Evolutionary conservation across 2,797 vertebrate genomes (phyloP).

Genomic region (Erethizon dorsatum): DNA sequence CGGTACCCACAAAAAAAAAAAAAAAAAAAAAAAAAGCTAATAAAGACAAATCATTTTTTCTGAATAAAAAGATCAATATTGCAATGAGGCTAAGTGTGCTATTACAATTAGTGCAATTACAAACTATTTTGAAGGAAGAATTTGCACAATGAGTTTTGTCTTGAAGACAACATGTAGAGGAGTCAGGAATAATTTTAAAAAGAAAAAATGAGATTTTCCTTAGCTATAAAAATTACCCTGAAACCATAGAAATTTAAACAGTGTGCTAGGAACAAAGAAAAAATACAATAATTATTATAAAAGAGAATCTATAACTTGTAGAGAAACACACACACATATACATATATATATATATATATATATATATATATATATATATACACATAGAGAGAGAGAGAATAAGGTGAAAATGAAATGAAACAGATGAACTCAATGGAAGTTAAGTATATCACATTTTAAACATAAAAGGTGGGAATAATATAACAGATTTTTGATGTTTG

Average conservation of each 20-base stretch:
- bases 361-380: too few relatives aligned
- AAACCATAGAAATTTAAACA: conserved; percentile 40
- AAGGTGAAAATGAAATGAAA: not conserved
- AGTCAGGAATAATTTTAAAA: conserved; percentile 31
- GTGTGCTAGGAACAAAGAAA: not conserved
- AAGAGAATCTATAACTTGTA: not conserved
- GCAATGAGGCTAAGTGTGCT: not conserved
- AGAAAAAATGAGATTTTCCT: conserved; percentile 5
- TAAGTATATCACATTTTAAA: not conserved
- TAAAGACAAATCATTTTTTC: not conserved
- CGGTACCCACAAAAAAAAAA: too few relatives aligned
- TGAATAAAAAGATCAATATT: conserved; percentile 1
- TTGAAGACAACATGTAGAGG: conserved; percentile 6
- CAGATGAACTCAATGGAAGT: not conserved
- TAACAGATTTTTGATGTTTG: not conserved
- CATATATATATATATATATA: too few relatives aligned
- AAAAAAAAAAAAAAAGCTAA: too few relatives aligned
- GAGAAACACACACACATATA: not conserved
- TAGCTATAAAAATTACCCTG: conserved; percentile 37
- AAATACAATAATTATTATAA: not conserved
- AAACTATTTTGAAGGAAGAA: conserved; percentile 31
- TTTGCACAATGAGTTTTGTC: conserved; percentile 1
- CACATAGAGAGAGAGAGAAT: not conserved
- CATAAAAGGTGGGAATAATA: not conserved
- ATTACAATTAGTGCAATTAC: conserved; percentile 22